Evolutionary conservation across 2,888 invertebrate genomes (phyloP), one percentile per base, ranked within the genome.

Genomic region (Fabriciana adippe): DNA sequence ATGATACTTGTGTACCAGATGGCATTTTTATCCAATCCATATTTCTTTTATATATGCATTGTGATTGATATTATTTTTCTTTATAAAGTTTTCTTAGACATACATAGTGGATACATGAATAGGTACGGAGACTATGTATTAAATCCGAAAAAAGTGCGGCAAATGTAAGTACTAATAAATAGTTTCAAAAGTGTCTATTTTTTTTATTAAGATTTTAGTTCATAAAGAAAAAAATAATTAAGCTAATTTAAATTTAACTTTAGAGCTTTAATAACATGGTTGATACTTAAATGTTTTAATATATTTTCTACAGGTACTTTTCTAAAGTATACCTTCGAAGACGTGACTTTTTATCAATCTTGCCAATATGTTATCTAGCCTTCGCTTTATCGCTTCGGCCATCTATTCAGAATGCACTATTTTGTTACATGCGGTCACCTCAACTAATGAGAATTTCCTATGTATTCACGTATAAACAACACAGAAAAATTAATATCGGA

Each of bases 111-210:
- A 0, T 93, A 88, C 63, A 86, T 93, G 81, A 92, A 93, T 74
- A 80, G 89, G 80, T 93, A 92, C 70, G 92, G 93, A 35, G 93
- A 93, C 73, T 93, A 90, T 71, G 82, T 93, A 60, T 79, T 90
- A 55, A 84, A 84, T 71, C 90, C 91, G 60, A 83, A 73, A 63
- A 91, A 88, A 87, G 90, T 92, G 0, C 80, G 90, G 61, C 77
- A 87, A 77, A 88, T 87, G 92, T 92, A 72, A 84, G 92, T 84
- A 69, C n/a, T 35, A 8, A 35, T 1, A 1, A 35, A 35, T 35
- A 35, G 35, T 35, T 8, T 35, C 1, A 35, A 35, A 35, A 6
- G 35, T 35, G 35, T 8, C 35, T 0, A 1, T 8, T 6, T 8
- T 35, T 35, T 35, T 35, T 8, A 35, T 1, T 41, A 41, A 11